phyloP scores from a whole-genome alignment of 1,140 invertebrate species.

The Zelostemma sp. region DNA sequence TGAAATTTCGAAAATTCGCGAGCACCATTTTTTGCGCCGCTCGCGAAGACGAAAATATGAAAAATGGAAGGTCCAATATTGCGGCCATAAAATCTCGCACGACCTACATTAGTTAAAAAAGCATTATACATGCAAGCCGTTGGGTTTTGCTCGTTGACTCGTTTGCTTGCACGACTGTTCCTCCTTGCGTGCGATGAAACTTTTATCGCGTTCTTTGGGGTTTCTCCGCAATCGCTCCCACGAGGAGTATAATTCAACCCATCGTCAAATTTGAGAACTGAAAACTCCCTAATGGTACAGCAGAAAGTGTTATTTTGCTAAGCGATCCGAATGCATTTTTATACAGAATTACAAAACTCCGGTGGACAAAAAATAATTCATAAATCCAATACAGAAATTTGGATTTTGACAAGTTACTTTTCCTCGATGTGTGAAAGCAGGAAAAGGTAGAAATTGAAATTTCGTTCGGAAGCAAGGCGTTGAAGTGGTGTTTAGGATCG shows the following conservation, averaged over 20 bases:
- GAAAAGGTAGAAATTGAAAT: no score
- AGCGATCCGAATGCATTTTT: no score
- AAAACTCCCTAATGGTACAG: no score
- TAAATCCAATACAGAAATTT: no score
- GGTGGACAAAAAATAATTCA: no score
- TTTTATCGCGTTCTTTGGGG: constrained; percentile 42
- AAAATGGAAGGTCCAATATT: constrained; percentile 7
- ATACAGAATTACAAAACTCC: no score
- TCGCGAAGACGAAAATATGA: constrained; percentile 9
- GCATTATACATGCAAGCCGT: constrained; percentile 58
- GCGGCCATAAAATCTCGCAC: constrained; percentile 43
- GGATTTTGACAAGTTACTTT: no score
- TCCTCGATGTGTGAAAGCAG: no score
- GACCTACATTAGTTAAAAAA: constrained; percentile 61
- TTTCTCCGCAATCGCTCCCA: constrained; percentile 16
- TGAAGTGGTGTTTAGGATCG: background rate
- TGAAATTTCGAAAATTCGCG: no score
- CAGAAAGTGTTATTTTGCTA: no score
- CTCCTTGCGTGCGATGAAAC: constrained; percentile 52
- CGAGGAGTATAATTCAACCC: constrained; percentile 4
- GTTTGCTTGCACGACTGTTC: constrained; percentile 26
- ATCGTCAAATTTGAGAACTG: background rate
- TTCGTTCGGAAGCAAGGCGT: no score
- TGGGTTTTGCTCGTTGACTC: constrained; percentile 35
- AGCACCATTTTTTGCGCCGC: no score